These are phyloP conservation scores for Halyomorpha halys DNA, from an alignment of 1,140 invertebrate genomes.

Conservation along the genomic window DNA sequence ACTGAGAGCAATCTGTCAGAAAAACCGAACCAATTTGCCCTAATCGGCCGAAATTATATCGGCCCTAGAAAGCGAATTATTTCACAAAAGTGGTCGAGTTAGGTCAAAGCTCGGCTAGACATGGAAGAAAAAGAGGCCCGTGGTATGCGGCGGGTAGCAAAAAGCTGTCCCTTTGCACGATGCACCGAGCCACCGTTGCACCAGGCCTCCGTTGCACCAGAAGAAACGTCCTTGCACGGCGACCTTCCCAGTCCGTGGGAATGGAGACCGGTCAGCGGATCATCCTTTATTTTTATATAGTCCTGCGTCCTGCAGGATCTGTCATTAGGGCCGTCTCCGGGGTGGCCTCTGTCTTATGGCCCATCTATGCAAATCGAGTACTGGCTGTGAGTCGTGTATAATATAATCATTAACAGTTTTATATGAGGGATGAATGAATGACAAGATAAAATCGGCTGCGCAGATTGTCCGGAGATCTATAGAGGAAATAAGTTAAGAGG, in stretches of 20 bases:
- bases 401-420: too few relatives aligned
- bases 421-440: too few relatives aligned
- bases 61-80: too few relatives aligned
- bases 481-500: too few relatives aligned
- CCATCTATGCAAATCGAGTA: too few relatives aligned
- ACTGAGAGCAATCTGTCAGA: too few relatives aligned
- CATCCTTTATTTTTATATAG: conserved; percentile 4
- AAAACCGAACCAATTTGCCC: too few relatives aligned
- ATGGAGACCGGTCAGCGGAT: conserved; percentile 3
- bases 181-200: too few relatives aligned
- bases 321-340: neutral
- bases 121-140: neutral
- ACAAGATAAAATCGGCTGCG: too few relatives aligned
- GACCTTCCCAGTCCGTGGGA: conserved; percentile 11
- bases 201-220: neutral
- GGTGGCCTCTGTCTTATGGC: neutral
- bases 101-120: neutral
- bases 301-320: conserved; percentile 1
- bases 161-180: neutral
- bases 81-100: neutral
- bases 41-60: too few relatives aligned
- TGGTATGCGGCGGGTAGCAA: neutral
- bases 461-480: too few relatives aligned
- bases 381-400: too few relatives aligned
- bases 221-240: conserved; percentile 10